Evolutionary conservation across 2,113 vertebrate species (phyloP).

Genomic region (Sialia sialis): DNA sequence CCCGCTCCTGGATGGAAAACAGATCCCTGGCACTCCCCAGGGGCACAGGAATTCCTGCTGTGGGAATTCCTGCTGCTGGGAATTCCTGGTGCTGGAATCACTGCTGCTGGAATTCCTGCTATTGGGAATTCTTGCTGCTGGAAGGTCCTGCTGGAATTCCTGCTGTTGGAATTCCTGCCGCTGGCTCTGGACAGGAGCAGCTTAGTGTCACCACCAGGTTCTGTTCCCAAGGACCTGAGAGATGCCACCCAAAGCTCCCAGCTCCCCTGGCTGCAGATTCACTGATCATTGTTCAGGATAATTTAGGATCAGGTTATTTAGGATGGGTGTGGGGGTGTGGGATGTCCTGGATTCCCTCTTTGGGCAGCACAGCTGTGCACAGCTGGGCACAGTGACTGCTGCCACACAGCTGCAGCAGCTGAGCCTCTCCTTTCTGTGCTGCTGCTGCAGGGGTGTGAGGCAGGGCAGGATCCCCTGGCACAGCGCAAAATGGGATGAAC

Average conservation of each 20-base stretch:
- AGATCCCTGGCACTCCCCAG: rapidly evolving
- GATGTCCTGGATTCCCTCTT: too few species aligned
- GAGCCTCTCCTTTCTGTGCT: neutral
- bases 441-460: neutral
- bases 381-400: too few species aligned
- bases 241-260: rapidly evolving
- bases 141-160: neutral
- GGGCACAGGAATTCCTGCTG: neutral
- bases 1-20: neutral
- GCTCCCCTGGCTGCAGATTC: neutral
- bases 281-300: rapidly evolving
- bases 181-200: neutral
- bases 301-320: too few species aligned
- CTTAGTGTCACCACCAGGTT: rapidly evolving
- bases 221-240: rapidly evolving
- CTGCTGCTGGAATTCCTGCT: too few species aligned
- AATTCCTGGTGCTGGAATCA: too few species aligned
- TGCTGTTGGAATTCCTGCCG: neutral
- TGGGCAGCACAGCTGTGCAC: neutral
- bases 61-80: neutral
- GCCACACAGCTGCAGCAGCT: rapidly evolving
- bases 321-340: rapidly evolving
- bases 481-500: neutral
- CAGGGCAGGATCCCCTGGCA: neutral
- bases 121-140: neutral